phyloP scores from a whole-genome alignment of 37 sponge, comb jelly and placozoan genomes.

The Mnemiopsis leidyi region DNA sequence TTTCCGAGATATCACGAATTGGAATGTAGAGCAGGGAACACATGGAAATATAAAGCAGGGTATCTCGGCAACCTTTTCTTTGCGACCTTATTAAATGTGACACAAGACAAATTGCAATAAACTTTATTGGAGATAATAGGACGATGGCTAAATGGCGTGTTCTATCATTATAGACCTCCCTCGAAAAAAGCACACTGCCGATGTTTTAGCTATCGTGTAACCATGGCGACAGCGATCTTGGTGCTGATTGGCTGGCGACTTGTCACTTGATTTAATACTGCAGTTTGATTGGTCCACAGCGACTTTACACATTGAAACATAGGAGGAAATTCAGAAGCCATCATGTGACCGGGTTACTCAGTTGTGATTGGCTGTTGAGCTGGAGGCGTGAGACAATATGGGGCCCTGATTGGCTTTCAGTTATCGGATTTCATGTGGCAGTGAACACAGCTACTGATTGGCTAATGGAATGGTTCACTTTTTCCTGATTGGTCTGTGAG shows the following conservation, averaged over 20 bases:
- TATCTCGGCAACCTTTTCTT: no score
- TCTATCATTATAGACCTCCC: neutral
- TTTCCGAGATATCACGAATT: no score
- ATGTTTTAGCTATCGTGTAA: neutral
- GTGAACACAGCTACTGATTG: neutral
- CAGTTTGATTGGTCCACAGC: neutral
- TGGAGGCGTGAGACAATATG: neutral
- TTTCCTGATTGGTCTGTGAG: neutral
- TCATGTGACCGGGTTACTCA: no score
- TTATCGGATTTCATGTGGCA: neutral
- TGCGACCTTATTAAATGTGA: no score
- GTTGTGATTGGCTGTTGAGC: no score
- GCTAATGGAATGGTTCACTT: neutral
- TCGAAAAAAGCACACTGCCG: neutral
- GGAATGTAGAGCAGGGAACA: no score
- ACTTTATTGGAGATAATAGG: neutral
- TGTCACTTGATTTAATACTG: neutral
- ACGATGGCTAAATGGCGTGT: no score
- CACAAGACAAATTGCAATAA: neutral
- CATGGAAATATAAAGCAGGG: no score
- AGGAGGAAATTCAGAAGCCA: neutral
- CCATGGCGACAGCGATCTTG: neutral
- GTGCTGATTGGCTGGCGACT: neutral
- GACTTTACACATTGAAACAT: neutral
- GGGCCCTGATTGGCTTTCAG: neutral